Conservation (phyloP, 2,113 vertebrate species). For the Porphyrio hochstetteri region DNA sequence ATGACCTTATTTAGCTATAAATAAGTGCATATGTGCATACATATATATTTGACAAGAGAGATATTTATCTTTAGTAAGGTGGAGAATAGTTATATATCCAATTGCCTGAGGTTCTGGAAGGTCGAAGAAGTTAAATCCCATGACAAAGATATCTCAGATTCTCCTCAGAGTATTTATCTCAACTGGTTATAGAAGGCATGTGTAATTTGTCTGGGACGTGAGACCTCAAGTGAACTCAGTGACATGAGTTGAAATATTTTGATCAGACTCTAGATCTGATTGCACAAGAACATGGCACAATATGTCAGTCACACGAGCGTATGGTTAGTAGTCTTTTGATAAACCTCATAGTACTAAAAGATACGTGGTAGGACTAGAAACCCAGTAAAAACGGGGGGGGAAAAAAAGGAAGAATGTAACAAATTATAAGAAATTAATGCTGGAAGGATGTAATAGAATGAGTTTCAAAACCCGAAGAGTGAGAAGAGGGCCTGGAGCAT, state of each 20-base stretch:
- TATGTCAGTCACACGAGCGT: not conserved
- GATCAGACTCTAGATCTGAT: not conserved
- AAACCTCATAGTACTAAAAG: not conserved
- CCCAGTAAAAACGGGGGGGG: not conserved
- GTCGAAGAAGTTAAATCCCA: conserved; percentile 9
- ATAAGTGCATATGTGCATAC: not conserved
- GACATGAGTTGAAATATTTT: not conserved
- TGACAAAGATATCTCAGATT: not conserved
- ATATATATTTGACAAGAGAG: conserved; percentile 26
- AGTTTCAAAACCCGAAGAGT: not conserved
- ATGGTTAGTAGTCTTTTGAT: not conserved
- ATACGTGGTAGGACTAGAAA: not conserved
- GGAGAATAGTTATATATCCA: conserved; percentile 58
- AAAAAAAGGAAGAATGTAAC: not conserved
- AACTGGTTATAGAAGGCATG: not conserved
- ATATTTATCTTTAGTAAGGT: conserved; percentile 58
- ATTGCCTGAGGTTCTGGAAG: conserved; percentile 61
- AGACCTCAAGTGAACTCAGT: not conserved
- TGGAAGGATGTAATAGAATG: not conserved
- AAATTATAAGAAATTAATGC: not conserved
- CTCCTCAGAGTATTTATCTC: not conserved
- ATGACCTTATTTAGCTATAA: conserved; percentile 75
- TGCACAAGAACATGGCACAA: not conserved
- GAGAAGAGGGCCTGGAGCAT: no score
- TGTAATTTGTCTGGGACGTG: not conserved